Percentiles rank a stretch among this genome's conserved stretches.
phyloP scores from a whole-genome alignment of 2,888 invertebrate genomes.

The Danaus chrysippus region DNA sequence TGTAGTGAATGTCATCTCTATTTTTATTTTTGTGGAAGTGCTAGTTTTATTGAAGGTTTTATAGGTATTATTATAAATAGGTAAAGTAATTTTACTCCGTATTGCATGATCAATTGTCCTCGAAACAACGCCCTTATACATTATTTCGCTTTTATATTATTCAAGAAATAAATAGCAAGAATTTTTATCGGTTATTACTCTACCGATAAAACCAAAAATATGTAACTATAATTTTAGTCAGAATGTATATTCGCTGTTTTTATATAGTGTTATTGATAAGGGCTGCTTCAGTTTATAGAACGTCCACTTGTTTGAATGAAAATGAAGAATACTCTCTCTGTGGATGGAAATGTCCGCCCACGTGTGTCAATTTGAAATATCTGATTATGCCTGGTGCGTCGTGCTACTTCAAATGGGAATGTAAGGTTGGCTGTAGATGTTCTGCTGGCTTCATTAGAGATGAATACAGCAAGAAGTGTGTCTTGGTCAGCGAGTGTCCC shows the following conservation, averaged over 20 bases:
- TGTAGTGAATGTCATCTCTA: no score
- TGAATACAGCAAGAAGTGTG: slow-evolving; percentile 59
- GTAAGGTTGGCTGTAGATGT: slow-evolving; percentile 63
- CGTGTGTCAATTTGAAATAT: slow-evolving; percentile 60
- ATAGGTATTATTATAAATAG: no score
- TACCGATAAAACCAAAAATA: background rate
- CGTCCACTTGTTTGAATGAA: slow-evolving; percentile 50
- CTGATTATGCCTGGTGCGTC: slow-evolving; percentile 32
- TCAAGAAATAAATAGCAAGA: no score
- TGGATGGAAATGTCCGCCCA: slow-evolving; percentile 63
- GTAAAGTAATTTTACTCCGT: no score
- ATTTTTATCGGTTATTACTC: background rate
- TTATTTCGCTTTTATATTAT: no score
- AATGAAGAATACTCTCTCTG: slow-evolving; percentile 65
- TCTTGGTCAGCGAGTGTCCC: slow-evolving; percentile 58
- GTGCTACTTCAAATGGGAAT: slow-evolving; percentile 62
- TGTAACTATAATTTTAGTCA: background rate
- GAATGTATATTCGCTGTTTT: slow-evolving; percentile 5
- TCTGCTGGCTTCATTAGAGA: slow-evolving; percentile 58
- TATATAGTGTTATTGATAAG: slow-evolving; percentile 17
- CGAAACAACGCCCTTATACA: no score
- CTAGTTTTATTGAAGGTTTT: no score
- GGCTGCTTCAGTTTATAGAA: slow-evolving; percentile 39
- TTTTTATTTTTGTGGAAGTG: no score
- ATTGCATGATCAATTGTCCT: no score